Base-by-base conservation (phyloP, 2,797 vertebrate genomes). In the Bradypodion ventrale region DNA sequence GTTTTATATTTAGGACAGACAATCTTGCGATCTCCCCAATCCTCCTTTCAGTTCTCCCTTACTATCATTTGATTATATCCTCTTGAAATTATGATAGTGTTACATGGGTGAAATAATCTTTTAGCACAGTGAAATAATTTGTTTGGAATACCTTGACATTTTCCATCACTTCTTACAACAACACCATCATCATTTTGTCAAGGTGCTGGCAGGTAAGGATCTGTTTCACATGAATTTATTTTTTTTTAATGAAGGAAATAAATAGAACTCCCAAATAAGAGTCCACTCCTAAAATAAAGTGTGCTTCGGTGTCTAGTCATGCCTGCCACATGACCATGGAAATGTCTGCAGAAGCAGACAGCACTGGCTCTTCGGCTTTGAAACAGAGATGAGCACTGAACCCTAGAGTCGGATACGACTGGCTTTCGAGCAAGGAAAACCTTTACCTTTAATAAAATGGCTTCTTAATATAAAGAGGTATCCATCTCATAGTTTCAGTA, bases 211-310 rank as follows among this genome's bases (percentile, higher is more conserved):
- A 73, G 32, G 80, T 49, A 35, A 49, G 0, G 80, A 83, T 77
- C 56, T 92, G 37, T 89, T 92, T 81, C 42, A 82, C 84, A 70
- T 88, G 44, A 83, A 10, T 13, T 56, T 91, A 90, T 63, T 81
- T 83, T 90, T 69, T 84, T 92, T 85, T 89, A 93, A 93, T 85
- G 89, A 0, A 1, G 65, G 83, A 35, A 86, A 78, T 87, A 82
- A 86, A 91, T 92, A 60, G 4, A 46, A 60, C 10, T 44, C 46
- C 62, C 12, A 2, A 90, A 92, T 93, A 82, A 84, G 70, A 89
- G 42, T 72, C 12, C 82, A 49, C 42, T 87, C 87, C 62, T 78
- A 75, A 92, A 94, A 88, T 44, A 81, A 92, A 92, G 42, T 29
- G 73, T 29, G 23, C n/a, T n/a, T n/a, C n/a, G n/a, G n/a, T n/a